These are phyloP conservation scores for Pachycephala philippinensis DNA, from an alignment of 2,113 vertebrate species.

Conservation along the genomic window DNA sequence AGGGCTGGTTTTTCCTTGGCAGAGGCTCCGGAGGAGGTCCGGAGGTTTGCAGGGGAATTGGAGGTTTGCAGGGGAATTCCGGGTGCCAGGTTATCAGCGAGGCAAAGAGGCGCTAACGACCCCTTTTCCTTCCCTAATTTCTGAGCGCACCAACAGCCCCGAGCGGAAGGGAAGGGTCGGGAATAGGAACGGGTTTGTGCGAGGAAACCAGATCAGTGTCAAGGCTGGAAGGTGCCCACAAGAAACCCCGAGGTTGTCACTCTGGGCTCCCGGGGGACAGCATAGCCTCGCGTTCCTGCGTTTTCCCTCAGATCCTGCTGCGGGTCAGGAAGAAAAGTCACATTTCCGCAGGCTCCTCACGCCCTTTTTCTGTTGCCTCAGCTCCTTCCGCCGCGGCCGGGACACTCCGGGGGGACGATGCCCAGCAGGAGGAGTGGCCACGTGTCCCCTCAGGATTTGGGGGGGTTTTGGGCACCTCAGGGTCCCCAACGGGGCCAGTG, in stretches of 20 bases:
- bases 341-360: background rate
- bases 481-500: rapidly evolving
- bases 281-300: rapidly evolving
- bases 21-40: background rate
- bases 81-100: background rate
- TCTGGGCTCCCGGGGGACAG: background rate
- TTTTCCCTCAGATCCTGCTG: background rate
- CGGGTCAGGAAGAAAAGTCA: background rate
- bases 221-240: background rate
- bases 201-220: background rate
- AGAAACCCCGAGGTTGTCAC: background rate
- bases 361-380: background rate
- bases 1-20: background rate
- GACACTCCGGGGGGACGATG: rapidly evolving
- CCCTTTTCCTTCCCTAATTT: constrained; percentile 1
- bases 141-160: background rate
- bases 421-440: rapidly evolving
- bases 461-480: rapidly evolving
- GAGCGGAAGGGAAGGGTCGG: background rate
- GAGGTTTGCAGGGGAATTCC: background rate
- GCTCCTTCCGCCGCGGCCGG: background rate
- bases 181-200: background rate
- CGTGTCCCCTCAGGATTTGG: rapidly evolving
- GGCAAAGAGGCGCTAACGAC: rapidly evolving
- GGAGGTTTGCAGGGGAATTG: background rate